Conservation (phyloP, 2,888 invertebrate genomes). For the Drosophila multiciliata region DNA sequence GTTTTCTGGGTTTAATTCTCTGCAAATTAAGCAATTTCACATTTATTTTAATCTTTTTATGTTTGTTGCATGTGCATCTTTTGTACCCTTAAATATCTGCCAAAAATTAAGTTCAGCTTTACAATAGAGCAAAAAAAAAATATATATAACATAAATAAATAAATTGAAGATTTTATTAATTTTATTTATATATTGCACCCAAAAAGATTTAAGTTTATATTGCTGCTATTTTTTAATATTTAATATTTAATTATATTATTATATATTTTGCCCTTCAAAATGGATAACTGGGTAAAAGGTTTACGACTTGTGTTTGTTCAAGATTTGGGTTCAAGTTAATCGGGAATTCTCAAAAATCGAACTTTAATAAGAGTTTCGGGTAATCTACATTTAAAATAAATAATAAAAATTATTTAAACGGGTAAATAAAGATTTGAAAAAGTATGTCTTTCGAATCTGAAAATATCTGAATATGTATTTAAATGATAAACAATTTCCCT, state of each 20-base stretch:
- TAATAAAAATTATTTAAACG: not conserved
- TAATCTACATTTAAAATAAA: not conserved
- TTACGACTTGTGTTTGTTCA: not conserved
- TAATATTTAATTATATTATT: not conserved
- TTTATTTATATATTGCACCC: not conserved
- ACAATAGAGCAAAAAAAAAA: not conserved
- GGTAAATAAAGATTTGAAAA: not conserved
- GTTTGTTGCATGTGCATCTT: not conserved
- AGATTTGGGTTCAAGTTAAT: not conserved
- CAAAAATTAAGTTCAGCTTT: not conserved
- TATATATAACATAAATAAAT: too few species aligned
- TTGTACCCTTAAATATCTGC: not conserved
- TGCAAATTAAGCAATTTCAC: not conserved
- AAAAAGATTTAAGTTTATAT: not conserved
- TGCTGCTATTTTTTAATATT: not conserved
- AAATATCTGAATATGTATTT: not conserved
- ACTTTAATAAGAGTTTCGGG: not conserved
- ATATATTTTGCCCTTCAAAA: not conserved
- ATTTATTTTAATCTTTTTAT: not conserved
- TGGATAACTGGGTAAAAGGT: not conserved
- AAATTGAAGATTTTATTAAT: not conserved
- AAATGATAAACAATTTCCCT: not conserved
- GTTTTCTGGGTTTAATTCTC: not conserved
- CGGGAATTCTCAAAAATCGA: not conserved
- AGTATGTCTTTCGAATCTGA: not conserved